phyloP scores from a whole-genome alignment of 2,797 vertebrate species.

The Syncerus caffer region DNA sequence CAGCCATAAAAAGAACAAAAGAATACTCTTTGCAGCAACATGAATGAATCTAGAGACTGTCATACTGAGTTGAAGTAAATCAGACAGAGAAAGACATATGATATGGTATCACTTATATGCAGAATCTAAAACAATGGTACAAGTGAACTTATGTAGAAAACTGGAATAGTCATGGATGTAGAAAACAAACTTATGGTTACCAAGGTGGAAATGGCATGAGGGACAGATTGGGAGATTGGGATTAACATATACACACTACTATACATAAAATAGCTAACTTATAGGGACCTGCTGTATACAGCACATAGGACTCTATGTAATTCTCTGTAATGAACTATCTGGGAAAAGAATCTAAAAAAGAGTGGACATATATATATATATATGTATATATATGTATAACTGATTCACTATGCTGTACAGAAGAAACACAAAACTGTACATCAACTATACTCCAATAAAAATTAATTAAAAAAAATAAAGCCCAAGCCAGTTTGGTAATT shows the following conservation, averaged over 20 bases:
- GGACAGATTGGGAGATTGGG: background rate
- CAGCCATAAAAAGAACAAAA: background rate
- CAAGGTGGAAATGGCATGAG: rapidly evolving
- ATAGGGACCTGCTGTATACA: background rate
- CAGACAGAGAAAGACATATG: background rate
- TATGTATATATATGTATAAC: background rate
- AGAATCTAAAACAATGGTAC: background rate
- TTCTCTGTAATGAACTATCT: background rate
- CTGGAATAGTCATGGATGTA: background rate
- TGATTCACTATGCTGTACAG: background rate
- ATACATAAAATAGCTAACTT: background rate
- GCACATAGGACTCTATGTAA: background rate
- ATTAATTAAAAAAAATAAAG: rapidly evolving
- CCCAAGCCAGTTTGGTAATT: background rate
- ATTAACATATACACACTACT: background rate
- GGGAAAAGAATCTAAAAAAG: background rate
- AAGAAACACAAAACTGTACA: background rate
- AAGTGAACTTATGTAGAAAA: background rate
- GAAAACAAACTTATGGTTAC: background rate
- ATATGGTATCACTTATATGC: background rate
- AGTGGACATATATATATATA: background rate
- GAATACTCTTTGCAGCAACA: background rate
- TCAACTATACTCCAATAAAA: background rate
- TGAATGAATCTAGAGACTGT: background rate
- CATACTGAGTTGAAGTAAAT: background rate